Evolutionary conservation across 2,888 invertebrate species (phyloP).

Genomic region (Scaptomyza flava): DNA sequence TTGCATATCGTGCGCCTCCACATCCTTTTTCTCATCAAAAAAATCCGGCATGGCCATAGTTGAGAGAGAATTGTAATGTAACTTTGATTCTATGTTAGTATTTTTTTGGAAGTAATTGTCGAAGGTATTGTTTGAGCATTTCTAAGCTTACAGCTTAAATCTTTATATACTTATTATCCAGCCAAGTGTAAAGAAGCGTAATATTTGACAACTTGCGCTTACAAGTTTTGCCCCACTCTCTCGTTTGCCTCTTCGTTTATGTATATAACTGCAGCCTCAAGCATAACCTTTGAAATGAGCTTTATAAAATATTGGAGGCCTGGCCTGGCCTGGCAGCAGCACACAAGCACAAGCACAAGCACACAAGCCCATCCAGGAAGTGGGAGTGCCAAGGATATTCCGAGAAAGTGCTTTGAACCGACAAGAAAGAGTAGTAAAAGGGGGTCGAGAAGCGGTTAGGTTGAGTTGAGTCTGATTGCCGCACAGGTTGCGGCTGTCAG

Average conservation of each 20-base stretch:
- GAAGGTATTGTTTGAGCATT: too few species aligned
- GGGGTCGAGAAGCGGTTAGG: fast-evolving
- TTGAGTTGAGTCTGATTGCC: conserved; percentile 12
- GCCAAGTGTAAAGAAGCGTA: not conserved
- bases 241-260: not conserved
- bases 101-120: not conserved
- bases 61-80: too few species aligned
- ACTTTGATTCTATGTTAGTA: not conserved
- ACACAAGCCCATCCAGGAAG: not conserved
- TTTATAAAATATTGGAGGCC: not conserved
- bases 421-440: not conserved
- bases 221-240: too few species aligned
- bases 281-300: not conserved
- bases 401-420: conserved; percentile 20
- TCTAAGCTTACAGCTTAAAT: too few species aligned
- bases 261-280: not conserved
- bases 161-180: too few species aligned
- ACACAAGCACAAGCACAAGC: too few species aligned
- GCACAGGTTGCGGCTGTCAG: conserved; percentile 24
- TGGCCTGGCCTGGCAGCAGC: not conserved
- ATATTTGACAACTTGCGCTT: not conserved
- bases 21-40: conserved; percentile 17
- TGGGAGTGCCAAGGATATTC: not conserved
- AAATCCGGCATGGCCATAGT: not conserved
- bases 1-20: not conserved